phyloP scores from a whole-genome alignment of 2,888 invertebrate species.

The Helobdella robusta region DNA sequence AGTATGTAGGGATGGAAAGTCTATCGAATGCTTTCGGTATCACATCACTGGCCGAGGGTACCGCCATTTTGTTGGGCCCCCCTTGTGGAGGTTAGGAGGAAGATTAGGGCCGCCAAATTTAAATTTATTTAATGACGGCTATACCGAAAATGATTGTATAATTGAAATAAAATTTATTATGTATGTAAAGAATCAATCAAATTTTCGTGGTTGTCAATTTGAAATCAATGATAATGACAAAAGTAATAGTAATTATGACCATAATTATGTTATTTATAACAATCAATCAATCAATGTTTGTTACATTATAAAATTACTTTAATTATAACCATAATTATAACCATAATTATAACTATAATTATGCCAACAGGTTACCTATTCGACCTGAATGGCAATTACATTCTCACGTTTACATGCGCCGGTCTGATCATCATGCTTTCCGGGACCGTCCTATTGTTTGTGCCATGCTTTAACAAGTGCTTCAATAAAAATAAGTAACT shows the following conservation, averaged over 20 bases:
- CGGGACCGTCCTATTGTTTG: not conserved
- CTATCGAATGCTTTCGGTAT: slow-evolving; percentile 9
- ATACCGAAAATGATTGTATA: too few species aligned
- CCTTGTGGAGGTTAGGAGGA: slow-evolving; percentile 14
- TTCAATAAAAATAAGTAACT: not conserved
- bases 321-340: too few species aligned
- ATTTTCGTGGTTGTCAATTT: too few species aligned
- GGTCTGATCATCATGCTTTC: not conserved
- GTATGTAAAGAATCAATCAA: too few species aligned
- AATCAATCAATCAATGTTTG: too few species aligned
- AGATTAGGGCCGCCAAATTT: too few species aligned
- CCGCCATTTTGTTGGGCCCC: slow-evolving; percentile 18
- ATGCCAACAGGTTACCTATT: not conserved
- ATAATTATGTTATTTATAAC: too few species aligned
- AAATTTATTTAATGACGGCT: too few species aligned
- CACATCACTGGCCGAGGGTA: slow-evolving; percentile 7
- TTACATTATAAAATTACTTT: not conserved
- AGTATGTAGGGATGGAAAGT: slow-evolving; percentile 6
- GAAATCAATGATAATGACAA: too few species aligned
- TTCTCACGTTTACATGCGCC: not conserved
- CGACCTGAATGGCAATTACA: slow-evolving; percentile 11
- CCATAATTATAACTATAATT: not conserved
- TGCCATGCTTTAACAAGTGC: not conserved
- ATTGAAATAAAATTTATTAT: too few species aligned
- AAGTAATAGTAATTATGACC: too few species aligned